These are phyloP conservation scores for Ascaphus truei DNA, from an alignment of 2,113 vertebrate genomes.

Conservation along the genomic window DNA sequence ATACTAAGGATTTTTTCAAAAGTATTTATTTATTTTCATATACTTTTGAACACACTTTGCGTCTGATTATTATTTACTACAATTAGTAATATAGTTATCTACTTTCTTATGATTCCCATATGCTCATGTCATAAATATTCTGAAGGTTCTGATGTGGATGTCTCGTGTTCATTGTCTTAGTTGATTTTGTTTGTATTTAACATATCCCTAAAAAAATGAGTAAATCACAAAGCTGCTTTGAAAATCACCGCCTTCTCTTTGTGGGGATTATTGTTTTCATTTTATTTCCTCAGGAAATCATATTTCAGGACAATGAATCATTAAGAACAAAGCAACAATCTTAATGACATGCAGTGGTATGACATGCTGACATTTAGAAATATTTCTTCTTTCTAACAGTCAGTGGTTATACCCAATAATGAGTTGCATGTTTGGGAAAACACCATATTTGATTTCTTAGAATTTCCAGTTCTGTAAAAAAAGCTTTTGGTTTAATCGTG, in stretches of 20 bases:
- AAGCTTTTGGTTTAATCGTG: too few species aligned
- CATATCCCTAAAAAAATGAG: neutral
- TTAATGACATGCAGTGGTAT: slow-evolving; percentile 45
- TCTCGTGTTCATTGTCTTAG: neutral
- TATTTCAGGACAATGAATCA: slow-evolving; percentile 47
- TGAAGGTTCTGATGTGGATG: neutral
- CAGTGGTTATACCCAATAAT: slow-evolving; percentile 35
- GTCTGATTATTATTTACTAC: too few species aligned
- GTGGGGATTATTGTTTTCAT: slow-evolving; percentile 47
- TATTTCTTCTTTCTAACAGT: slow-evolving; percentile 45
- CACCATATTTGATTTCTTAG: neutral
- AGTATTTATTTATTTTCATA: too few species aligned
- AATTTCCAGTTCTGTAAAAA: neutral
- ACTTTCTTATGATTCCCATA: neutral
- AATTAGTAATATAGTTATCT: neutral
- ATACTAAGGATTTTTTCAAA: too few species aligned
- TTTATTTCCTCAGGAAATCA: slow-evolving; percentile 43
- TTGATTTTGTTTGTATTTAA: neutral
- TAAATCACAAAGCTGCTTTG: neutral
- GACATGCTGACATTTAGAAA: slow-evolving; percentile 48
- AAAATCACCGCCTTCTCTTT: slow-evolving; percentile 43
- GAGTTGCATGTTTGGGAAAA: neutral
- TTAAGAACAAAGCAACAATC: slow-evolving; percentile 47
- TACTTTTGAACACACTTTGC: too few species aligned
- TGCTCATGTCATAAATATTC: neutral